Percentiles rank a stretch among this genome's conserved stretches.
These are phyloP conservation scores for Thereva unica DNA, from an alignment of 2,888 invertebrate species.

Conservation along the genomic window DNA sequence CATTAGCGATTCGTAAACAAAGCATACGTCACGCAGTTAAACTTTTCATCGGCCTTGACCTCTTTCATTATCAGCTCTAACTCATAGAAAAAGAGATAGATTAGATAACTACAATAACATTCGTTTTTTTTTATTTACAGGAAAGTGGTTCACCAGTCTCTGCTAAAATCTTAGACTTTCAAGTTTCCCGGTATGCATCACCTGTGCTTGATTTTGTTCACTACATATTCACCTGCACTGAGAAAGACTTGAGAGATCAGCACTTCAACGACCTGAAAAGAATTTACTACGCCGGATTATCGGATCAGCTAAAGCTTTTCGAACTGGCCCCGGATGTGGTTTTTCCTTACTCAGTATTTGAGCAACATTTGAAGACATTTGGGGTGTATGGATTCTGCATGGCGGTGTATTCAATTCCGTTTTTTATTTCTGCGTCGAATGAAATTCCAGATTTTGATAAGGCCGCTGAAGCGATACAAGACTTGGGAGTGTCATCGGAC, in stretches of 20 bases:
- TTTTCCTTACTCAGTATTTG: constrained; percentile 47
- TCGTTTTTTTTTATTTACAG: constrained; percentile 38
- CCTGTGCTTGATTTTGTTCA: constrained; percentile 52
- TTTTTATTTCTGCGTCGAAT: constrained; percentile 48
- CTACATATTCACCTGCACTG: constrained; percentile 51
- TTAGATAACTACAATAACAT: constrained; percentile 1
- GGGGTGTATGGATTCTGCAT: constrained; percentile 52
- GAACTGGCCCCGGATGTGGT: constrained; percentile 45
- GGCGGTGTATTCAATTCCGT: constrained; percentile 50
- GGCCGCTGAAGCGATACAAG: constrained; percentile 45
- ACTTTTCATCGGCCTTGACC: too few species aligned
- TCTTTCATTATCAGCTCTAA: too few species aligned
- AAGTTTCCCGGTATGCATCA: constrained; percentile 52
- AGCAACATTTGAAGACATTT: constrained; percentile 48
- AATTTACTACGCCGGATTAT: constrained; percentile 47
- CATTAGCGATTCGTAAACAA: too few species aligned
- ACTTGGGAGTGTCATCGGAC: background rate
- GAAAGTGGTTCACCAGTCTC: constrained; percentile 43
- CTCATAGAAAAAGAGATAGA: too few species aligned
- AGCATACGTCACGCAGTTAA: too few species aligned
- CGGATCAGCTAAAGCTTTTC: constrained; percentile 44
- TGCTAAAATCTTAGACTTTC: constrained; percentile 53
- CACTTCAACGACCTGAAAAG: constrained; percentile 49
- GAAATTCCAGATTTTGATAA: constrained; percentile 50
- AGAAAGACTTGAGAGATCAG: constrained; percentile 49